Evolutionary conservation across 2,888 invertebrate genomes (phyloP).

Genomic region (Tubulanus polymorphus): DNA sequence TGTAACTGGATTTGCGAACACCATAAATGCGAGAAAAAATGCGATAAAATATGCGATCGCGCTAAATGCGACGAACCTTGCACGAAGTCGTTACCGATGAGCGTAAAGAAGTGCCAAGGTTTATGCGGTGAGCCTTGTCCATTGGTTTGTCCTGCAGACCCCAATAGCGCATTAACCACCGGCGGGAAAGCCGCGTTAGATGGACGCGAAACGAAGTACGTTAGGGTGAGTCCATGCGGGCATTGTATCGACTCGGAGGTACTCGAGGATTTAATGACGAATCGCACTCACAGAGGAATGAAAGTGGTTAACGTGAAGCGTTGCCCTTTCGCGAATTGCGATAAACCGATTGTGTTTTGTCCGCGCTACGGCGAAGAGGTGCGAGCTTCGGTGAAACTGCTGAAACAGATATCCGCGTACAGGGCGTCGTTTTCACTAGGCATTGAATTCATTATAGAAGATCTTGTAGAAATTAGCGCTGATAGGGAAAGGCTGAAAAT

Average conservation of each 20-base stretch:
- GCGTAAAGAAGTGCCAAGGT: conserved; percentile 64
- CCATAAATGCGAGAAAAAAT: conserved; percentile 29
- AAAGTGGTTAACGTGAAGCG: neutral
- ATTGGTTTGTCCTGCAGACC: conserved; percentile 47
- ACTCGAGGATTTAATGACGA: neutral
- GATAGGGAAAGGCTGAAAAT: no score
- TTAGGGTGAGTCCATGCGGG: neutral
- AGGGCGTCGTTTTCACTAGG: no score
- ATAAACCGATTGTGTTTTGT: neutral
- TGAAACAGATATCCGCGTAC: no score
- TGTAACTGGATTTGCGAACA: conserved; percentile 49
- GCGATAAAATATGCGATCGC: conserved; percentile 44
- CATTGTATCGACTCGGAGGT: neutral
- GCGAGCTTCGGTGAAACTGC: no score
- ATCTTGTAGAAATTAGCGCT: no score
- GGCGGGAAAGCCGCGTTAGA: neutral
- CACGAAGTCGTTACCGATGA: conserved; percentile 47
- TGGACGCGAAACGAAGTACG: neutral
- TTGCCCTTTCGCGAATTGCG: neutral
- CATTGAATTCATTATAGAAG: no score
- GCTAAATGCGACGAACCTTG: conserved; percentile 43
- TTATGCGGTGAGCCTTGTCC: conserved; percentile 64
- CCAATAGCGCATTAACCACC: no score
- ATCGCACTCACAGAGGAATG: neutral
- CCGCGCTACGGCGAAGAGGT: neutral